These are phyloP conservation scores for Drosophila parvula DNA, from an alignment of 1,140 invertebrate genomes.

Conservation along the genomic window DNA sequence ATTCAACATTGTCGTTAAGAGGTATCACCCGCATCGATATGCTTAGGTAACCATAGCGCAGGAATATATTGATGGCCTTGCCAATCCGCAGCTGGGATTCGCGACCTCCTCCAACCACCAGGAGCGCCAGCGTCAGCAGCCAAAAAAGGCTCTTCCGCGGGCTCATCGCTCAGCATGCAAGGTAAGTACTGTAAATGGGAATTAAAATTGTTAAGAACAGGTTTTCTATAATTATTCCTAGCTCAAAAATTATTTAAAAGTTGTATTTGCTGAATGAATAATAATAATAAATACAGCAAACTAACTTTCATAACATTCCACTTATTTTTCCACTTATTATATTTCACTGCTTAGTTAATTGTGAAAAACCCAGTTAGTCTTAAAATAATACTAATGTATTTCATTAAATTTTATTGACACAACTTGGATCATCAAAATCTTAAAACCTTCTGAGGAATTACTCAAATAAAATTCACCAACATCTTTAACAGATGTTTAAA, in stretches of 20 bases:
- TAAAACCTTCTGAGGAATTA: neutral
- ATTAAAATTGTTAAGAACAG: neutral
- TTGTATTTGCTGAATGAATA: too few relatives aligned
- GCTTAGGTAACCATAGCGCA: slow-evolving; percentile 91
- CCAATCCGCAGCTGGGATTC: slow-evolving; percentile 88
- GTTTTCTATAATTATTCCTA: neutral
- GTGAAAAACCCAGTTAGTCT: neutral
- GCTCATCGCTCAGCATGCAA: slow-evolving; percentile 75
- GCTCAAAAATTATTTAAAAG: too few relatives aligned
- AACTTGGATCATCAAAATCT: neutral
- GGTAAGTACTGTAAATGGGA: slow-evolving; percentile 27
- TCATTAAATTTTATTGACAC: neutral
- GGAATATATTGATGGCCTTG: slow-evolving; percentile 89
- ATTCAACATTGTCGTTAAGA: slow-evolving; percentile 87
- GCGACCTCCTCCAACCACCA: slow-evolving; percentile 65
- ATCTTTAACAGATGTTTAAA: neutral
- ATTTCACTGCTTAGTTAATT: too few relatives aligned
- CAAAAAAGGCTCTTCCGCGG: slow-evolving; percentile 65
- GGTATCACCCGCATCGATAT: slow-evolving; percentile 94
- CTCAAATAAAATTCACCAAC: neutral
- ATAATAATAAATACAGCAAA: too few relatives aligned
- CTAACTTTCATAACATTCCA: too few relatives aligned
- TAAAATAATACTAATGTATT: neutral
- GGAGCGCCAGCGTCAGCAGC: slow-evolving; percentile 67
- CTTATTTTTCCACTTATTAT: too few relatives aligned